Evolutionary conservation across 2,797 vertebrate genomes (phyloP).

Genomic region (Sebastes diaconus): DNA sequence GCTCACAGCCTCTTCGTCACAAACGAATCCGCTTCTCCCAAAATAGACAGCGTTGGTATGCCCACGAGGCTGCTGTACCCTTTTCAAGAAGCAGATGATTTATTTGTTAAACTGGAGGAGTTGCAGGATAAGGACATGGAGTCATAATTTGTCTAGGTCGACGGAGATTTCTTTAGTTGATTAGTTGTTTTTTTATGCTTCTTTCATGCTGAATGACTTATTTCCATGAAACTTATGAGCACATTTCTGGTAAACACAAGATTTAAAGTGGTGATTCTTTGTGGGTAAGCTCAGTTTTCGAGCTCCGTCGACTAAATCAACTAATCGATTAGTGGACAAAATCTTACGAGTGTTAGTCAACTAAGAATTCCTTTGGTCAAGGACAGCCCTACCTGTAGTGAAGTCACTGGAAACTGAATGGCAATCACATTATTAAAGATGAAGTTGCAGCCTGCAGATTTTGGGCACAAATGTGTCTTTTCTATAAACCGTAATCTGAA

Average conservation of each 20-base stretch:
- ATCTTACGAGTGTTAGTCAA: too few relatives aligned
- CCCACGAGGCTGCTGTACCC: constrained; percentile 40
- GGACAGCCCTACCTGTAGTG: neutral
- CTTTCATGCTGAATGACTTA: too few relatives aligned
- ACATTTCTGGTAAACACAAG: too few relatives aligned
- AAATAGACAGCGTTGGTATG: constrained; percentile 55
- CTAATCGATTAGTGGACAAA: too few relatives aligned
- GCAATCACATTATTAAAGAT: constrained; percentile 1
- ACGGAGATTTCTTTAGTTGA: too few relatives aligned
- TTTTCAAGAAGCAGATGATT: constrained; percentile 34
- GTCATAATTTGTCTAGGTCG: neutral
- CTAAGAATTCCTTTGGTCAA: too few relatives aligned
- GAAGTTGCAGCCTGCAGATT: neutral
- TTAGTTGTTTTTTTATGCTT: neutral
- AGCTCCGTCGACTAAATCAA: too few relatives aligned
- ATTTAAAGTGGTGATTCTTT: too few relatives aligned
- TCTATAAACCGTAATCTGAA: neutral
- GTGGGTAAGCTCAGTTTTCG: too few relatives aligned
- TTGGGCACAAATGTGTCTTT: neutral
- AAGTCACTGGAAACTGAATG: neutral
- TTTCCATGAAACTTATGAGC: too few relatives aligned
- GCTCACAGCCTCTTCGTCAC: constrained; percentile 57
- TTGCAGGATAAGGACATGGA: neutral
- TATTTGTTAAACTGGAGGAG: constrained; percentile 9
- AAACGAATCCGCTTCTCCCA: constrained; percentile 38